phyloP scores from a whole-genome alignment of 2,797 vertebrate species.

The Protonibea diacanthus region DNA sequence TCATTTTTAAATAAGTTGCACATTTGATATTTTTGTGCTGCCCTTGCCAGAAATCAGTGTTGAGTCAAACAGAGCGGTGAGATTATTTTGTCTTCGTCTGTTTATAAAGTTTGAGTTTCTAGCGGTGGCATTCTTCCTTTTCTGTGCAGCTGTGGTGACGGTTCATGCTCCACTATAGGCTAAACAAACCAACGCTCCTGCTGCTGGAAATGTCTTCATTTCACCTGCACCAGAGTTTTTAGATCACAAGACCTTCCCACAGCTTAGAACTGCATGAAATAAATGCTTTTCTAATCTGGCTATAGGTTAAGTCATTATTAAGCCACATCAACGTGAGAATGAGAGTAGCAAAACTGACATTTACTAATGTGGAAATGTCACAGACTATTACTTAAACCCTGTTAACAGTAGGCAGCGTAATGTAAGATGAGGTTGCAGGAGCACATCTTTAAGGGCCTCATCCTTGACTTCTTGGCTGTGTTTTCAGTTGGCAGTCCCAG shows the following conservation, averaged over 20 bases:
- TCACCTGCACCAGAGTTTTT: constrained; percentile 3
- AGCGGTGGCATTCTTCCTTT: constrained; percentile 12
- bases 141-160: constrained; percentile 24
- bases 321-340: constrained; percentile 24
- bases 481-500: constrained; percentile 70
- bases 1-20: neutral
- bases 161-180: constrained; percentile 6
- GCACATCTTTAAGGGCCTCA: constrained; percentile 66
- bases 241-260: constrained; percentile 26
- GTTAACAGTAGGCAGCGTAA: constrained; percentile 44
- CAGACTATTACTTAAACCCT: constrained; percentile 38
- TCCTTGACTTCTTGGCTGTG: constrained; percentile 69
- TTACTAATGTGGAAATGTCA: constrained; percentile 51
- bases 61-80: constrained; percentile 28
- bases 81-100: constrained; percentile 21
- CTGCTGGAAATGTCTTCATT: constrained; percentile 1
- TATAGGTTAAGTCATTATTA: constrained; percentile 30
- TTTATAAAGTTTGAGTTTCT: constrained; percentile 19
- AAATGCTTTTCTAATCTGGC: constrained; percentile 30
- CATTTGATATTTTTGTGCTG: constrained; percentile 22
- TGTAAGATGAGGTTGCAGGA: constrained; percentile 55
- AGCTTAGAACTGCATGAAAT: constrained; percentile 27
- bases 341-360: constrained; percentile 44
- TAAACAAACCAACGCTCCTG: neutral
- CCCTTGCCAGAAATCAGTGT: constrained; percentile 4